Evolutionary conservation across 2,888 invertebrate species (phyloP), one percentile per base, ranked within the genome.

Genomic region (Brenthis hecate): DNA sequence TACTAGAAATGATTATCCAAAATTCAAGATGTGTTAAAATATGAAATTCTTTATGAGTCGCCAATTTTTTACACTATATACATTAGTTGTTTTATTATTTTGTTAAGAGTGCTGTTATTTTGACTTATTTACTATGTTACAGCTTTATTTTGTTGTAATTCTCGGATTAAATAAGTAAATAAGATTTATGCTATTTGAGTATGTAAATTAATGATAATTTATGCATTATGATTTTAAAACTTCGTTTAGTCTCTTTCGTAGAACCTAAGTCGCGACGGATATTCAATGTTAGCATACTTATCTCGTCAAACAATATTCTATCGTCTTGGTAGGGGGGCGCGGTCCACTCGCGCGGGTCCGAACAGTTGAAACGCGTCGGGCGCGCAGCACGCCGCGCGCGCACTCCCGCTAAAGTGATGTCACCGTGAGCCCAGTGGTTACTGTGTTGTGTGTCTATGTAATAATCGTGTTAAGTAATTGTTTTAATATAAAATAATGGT

Each of bases 341-440:
- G 63, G 58, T 56, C 64, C 67, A 72, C 53, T 43, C 36, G 73
- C 75, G 63, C 75, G 63, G 55, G 64, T 72, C 78, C 80, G 77
- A 79, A 76, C 86, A 86, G 88, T 87, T 77, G 81, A 80, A 75
- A 78, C 85, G 85, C 85, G 89, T 80, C 84, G 81, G 83, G 87
- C 88, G 89, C 86, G 86, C 82, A 82, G 83, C 80, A 80, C 82
- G 85, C 81, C 86, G 85, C 83, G 82, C 73, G 78, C 77, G 81
- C 80, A 83, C 62, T 62, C 62, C 54, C 62, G 81, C 81, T 83
- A 82, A 77, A 85, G 91, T 89, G 88, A 89, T 90, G 89, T 85
- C 86, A 85, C 79, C 81, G 72, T 78, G 84, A 80, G 80, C 75
- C 82, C 79, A 81, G 86, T 86, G 85, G 78, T 78, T 61, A 77